Evolutionary conservation across 2,113 vertebrate genomes (phyloP), one percentile per base, ranked within the genome.

Genomic region (Lampris incognitus): DNA sequence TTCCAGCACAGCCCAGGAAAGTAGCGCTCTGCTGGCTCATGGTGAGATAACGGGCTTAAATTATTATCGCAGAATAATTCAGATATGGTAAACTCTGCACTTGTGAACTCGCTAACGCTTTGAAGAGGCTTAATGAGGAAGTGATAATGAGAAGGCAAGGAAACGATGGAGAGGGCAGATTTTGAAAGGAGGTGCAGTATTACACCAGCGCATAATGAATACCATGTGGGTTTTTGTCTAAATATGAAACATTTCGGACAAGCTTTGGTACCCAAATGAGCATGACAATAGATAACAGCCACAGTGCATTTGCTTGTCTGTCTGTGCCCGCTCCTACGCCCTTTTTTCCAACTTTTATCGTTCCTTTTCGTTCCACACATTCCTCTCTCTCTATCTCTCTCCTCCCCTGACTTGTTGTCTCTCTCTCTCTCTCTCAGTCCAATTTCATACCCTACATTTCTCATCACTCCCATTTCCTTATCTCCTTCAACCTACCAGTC

Each of bases 41-140:
- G 6, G 66, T 84, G 86, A 88, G 71, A 58, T 87, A 87, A 87
- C 66, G 4, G 52, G 67, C 79, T 81, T 69, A 71, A 77, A 68
- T 67, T 58, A 76, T 78, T 62, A 80, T 71, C 84, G 46, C 63
- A 44, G 77, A 63, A 71, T 74, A 58, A 64, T 56, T 82, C 69
- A 81, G 48, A 81, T 69, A 72, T 66, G 74, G 73, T 67, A 70
- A 41, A 49, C 54, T 72, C 64, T 57, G 66, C 54, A 50, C 66
- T 67, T 75, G 9, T 66, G 68, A 72, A 42, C 66, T 56, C 48
- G 49, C n/a, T 72, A 38, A 70, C 42, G 61, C 82, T 70, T 74
- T 58, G 64, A 70, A 74, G 64, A 8, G 24, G 64, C 40, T 83
- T 85, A 72, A 86, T 86, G 41, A 64, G 66, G 52, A 66, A 5